phyloP scores from a whole-genome alignment of 2,888 invertebrate genomes.

The Lagria hirta region DNA sequence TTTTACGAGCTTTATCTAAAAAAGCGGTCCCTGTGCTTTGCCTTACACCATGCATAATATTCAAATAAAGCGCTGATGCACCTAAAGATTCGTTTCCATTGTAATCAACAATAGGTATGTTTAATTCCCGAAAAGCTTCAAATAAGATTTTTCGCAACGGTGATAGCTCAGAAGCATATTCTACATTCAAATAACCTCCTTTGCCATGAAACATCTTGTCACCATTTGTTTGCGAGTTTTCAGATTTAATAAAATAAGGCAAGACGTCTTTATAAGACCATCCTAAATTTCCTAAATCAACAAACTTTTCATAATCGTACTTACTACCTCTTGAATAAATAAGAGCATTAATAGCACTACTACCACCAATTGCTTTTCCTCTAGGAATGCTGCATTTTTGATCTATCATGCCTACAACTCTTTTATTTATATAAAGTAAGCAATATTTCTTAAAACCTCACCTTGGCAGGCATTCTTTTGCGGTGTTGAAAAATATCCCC shows the following conservation, averaged over 20 bases:
- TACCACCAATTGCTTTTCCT: constrained; percentile 31
- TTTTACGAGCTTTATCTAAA: constrained; percentile 18
- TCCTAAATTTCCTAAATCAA: constrained; percentile 25
- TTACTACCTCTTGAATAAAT: constrained; percentile 27
- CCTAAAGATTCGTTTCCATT: constrained; percentile 27
- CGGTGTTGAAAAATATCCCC: constrained; percentile 33
- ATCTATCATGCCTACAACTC: too few species aligned
- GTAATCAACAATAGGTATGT: constrained; percentile 23
- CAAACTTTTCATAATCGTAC: constrained; percentile 29
- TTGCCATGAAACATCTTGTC: constrained; percentile 23
- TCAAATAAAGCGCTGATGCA: constrained; percentile 22
- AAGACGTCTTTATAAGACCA: constrained; percentile 32
- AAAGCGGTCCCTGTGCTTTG: constrained; percentile 26
- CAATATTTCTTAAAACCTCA: constrained; percentile 24
- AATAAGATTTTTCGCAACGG: too few species aligned
- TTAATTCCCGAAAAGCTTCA: constrained; percentile 11
- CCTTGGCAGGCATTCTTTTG: constrained; percentile 32
- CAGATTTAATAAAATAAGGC: constrained; percentile 32
- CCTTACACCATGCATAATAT: constrained; percentile 24
- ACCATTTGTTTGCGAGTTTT: constrained; percentile 25
- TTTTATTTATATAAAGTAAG: not conserved
- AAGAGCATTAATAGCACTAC: constrained; percentile 30
- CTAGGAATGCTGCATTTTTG: constrained; percentile 23
- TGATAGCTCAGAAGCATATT: constrained; percentile 21
- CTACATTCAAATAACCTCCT: constrained; percentile 27